These are phyloP conservation scores for Drosophila obscura DNA, from an alignment of 1,140 invertebrate genomes.

Conservation along the genomic window DNA sequence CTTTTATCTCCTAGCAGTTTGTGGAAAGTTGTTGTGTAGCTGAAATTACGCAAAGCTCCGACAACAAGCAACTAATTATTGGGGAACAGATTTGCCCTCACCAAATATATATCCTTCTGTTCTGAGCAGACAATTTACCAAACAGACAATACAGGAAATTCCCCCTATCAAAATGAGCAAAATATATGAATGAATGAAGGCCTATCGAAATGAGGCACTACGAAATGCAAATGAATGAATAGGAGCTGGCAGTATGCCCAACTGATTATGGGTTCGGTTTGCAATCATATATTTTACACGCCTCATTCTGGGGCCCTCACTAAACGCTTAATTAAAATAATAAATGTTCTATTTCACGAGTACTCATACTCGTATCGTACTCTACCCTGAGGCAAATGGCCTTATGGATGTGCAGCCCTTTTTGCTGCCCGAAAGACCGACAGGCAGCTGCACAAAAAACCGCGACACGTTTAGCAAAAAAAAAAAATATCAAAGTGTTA, in stretches of 20 bases:
- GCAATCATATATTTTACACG: conserved; percentile 8
- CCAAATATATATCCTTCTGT: conserved; percentile 16
- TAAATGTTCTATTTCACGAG: conserved; percentile 45
- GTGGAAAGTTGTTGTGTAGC: conserved; percentile 7
- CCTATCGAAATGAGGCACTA: no score
- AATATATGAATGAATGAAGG: neutral
- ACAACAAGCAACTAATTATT: conserved; percentile 34
- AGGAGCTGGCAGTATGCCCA: neutral
- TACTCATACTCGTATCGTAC: no score
- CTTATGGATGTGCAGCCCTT: conserved; percentile 9
- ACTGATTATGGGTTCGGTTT: conserved; percentile 12
- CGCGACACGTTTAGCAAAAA: conserved; percentile 75
- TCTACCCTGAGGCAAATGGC: conserved; percentile 16
- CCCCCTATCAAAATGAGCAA: conserved; percentile 13
- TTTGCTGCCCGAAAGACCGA: conserved; percentile 13
- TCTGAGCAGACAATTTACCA: neutral
- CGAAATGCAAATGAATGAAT: neutral
- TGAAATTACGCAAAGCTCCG: neutral
- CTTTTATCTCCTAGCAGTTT: conserved; percentile 5
- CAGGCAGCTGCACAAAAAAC: conserved; percentile 52
- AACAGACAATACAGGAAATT: conserved; percentile 9
- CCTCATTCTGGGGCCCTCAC: conserved; percentile 15
- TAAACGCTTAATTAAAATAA: conserved; percentile 72
- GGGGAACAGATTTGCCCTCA: conserved; percentile 7
- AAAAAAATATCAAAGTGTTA: conserved; percentile 69